Evolutionary conservation across 2,888 invertebrate species (phyloP).

Genomic region (Calameuta filiformis): DNA sequence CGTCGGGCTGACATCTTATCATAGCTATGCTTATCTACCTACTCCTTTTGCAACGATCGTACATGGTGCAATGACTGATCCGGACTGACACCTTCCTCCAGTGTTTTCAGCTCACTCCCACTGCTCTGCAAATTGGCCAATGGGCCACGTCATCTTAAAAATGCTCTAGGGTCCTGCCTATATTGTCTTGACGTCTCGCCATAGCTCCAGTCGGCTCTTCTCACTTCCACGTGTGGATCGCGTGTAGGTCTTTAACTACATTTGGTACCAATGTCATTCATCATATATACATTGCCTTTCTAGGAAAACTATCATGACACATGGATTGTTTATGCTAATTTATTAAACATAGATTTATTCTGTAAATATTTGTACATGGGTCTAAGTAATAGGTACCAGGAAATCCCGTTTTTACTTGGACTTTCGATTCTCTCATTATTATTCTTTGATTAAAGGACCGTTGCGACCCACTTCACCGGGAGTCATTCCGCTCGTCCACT

Average conservation of each 20-base stretch:
- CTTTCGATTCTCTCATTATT: neutral
- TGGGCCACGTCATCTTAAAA: neutral
- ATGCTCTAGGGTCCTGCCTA: neutral
- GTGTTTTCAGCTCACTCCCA: neutral
- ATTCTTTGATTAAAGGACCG: neutral
- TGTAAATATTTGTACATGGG: neutral
- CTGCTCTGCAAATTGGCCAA: neutral
- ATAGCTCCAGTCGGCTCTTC: neutral
- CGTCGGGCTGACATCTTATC: neutral
- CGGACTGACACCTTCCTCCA: neutral
- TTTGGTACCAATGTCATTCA: neutral
- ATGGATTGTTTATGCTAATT: neutral
- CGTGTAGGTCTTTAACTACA: neutral
- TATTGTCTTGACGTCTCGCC: neutral
- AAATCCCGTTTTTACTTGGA: neutral
- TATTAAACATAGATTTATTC: neutral
- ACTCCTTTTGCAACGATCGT: neutral
- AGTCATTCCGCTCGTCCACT: constrained; percentile 4
- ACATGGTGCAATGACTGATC: neutral
- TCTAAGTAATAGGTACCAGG: neutral
- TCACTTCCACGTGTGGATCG: neutral
- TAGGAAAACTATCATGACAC: neutral
- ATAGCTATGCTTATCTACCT: neutral
- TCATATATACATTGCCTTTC: neutral
- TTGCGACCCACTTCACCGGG: neutral